Base-by-base conservation (phyloP, 2,888 invertebrate genomes). In the Sphaerophoria taeniata region DNA sequence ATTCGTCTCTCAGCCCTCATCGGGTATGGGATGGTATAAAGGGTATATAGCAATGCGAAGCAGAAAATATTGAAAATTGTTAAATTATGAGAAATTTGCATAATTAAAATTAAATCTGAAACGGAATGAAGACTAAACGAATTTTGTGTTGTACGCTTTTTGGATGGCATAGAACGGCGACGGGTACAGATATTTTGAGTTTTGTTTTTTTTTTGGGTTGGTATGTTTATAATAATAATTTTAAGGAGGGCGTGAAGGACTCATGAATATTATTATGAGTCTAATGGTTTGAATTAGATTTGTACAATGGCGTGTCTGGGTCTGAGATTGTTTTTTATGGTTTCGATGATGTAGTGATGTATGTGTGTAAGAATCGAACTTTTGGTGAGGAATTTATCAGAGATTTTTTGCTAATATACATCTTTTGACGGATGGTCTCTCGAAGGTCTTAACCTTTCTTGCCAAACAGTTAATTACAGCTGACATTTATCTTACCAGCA, bases 41-140 rank as follows among this genome's bases (percentile, higher is more conserved):
- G 2, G 4, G 56, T 58, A 36, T 6, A 34, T 47, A 36, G 56
- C 14, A 36, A 67, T 39, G 36, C 36, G n/a, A 73, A 60, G 73
- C 63, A 76, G 76, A 85, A 87, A 87, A 87, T 87, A 87, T 87
- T 85, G 85, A 87, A 87, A 85, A 87, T 87, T 85, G 81, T 87
- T 87, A 87, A 87, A 87, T 87, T 84, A 87, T 87, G 79, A 82
- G 79, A 78, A 83, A 87, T 84, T 84, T 87, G 84, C 87, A 87
- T 87, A 84, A 85, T 85, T 85, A 85, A 85, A 85, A 80, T 85
- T 72, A 81, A 85, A 85, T 85, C 81, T 77, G 81, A 85, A 75
- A 74, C 65, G 34, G 65, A 75, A 63, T 69, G 71, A 79, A 76
- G 80, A 74, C 74, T 74, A 69, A 65, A 63, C 67, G 60, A 55